These are phyloP conservation scores for Exocentrus adspersus DNA, from an alignment of 2,888 invertebrate species.

Conservation along the genomic window DNA sequence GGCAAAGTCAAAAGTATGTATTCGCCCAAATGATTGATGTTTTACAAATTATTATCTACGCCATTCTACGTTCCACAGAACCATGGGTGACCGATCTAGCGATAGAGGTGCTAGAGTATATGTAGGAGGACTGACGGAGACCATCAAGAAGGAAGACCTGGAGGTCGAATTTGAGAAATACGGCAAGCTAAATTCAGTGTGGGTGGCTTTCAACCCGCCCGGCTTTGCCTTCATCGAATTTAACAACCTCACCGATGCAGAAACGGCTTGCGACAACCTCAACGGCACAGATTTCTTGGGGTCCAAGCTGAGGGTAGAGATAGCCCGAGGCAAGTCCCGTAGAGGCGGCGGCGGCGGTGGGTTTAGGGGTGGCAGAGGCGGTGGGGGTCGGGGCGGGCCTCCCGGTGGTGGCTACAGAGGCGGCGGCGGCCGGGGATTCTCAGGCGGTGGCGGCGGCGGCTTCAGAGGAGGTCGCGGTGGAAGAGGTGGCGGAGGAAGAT, in stretches of 20 bases:
- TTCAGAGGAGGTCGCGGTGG: slow-evolving; percentile 43
- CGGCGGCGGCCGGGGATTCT: slow-evolving; percentile 46
- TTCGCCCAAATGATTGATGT: slow-evolving; percentile 61
- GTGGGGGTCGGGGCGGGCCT: slow-evolving; percentile 65
- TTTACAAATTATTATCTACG: slow-evolving; percentile 47
- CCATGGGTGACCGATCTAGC: slow-evolving; percentile 55
- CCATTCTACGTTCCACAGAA: slow-evolving; percentile 63
- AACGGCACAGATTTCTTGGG: slow-evolving; percentile 90
- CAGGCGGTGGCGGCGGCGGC: slow-evolving; percentile 46
- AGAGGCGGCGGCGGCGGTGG: slow-evolving; percentile 70
- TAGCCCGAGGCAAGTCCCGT: slow-evolving; percentile 83
- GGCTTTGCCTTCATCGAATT: slow-evolving; percentile 96
- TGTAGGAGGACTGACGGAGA: slow-evolving; percentile 89
- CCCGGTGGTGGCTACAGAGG: slow-evolving; percentile 59
- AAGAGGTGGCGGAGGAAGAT: slow-evolving; percentile 50
- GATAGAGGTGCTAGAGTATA: slow-evolving; percentile 79
- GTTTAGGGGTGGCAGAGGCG: slow-evolving; percentile 69
- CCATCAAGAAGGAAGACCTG: slow-evolving; percentile 91
- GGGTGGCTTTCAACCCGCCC: slow-evolving; percentile 94
- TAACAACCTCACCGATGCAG: slow-evolving; percentile 87
- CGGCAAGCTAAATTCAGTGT: slow-evolving; percentile 91
- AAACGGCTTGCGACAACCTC: slow-evolving; percentile 87
- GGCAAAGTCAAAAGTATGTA: slow-evolving; percentile 54
- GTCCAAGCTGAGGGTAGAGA: slow-evolving; percentile 87
- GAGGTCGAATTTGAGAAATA: slow-evolving; percentile 92